A percentile compares a stretch with the other conserved stretches of the same genome.
Conservation (phyloP, 1,140 invertebrate species). For the Drosophila paulistorum region DNA sequence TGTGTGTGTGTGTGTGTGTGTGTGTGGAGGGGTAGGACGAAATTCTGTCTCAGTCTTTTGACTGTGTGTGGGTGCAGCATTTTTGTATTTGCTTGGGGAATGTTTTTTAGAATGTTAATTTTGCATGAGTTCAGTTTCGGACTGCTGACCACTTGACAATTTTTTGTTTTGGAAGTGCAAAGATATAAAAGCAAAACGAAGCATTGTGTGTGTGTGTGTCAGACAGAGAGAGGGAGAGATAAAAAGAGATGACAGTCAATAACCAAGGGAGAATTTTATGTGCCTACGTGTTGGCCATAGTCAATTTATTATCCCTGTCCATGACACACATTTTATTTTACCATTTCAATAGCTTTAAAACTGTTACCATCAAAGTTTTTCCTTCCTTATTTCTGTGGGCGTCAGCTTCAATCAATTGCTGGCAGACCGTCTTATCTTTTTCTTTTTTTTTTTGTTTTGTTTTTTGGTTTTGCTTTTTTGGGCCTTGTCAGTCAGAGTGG, state of each 20-base stretch:
- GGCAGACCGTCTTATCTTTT: constrained; percentile 36
- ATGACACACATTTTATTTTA: constrained; percentile 8
- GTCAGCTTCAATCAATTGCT: constrained; percentile 70
- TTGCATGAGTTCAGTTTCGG: constrained; percentile 42
- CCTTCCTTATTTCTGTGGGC: constrained; percentile 9
- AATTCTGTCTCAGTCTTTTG: constrained; percentile 10
- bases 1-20: neutral
- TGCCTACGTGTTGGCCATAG: constrained; percentile 71
- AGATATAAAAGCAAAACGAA: neutral
- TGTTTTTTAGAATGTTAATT: constrained; percentile 66
- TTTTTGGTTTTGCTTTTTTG: neutral
- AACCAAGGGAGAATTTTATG: constrained; percentile 62
- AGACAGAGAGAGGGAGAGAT: constrained; percentile 1
- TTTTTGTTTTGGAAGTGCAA: constrained; percentile 28
- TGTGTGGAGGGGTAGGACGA: constrained; percentile 9
- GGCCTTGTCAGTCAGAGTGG: constrained; percentile 38
- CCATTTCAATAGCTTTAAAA: constrained; percentile 44
- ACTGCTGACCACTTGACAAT: constrained; percentile 68
- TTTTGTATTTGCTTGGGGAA: constrained; percentile 36
- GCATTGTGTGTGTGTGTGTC: too few species aligned
- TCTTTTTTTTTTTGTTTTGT: neutral
- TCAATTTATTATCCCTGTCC: constrained; percentile 69
- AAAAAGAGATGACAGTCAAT: constrained; percentile 41
- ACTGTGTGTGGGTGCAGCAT: constrained; percentile 13
- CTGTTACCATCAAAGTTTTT: constrained; percentile 30